A percentile compares a stretch with the other conserved stretches of the same genome.
Evolutionary conservation across 2,113 vertebrate genomes (phyloP).

Genomic region (Notechis scutatus): DNA sequence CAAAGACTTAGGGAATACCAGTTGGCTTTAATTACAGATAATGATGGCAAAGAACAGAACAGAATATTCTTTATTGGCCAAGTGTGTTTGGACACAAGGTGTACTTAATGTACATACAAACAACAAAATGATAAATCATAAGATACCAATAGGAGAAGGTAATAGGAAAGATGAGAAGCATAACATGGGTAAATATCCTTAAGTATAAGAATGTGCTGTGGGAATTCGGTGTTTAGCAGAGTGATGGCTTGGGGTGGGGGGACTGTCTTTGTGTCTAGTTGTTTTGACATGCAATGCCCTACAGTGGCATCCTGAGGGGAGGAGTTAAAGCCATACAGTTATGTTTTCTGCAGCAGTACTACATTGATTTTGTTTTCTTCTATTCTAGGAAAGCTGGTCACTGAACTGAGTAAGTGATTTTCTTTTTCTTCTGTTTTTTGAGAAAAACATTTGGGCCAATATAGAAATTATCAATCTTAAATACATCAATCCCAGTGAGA

Average conservation of each 20-base stretch:
- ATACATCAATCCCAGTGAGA: background rate
- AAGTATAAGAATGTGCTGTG: background rate
- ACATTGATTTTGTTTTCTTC: background rate
- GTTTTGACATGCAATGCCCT: background rate
- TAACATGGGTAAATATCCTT: background rate
- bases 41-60: background rate
- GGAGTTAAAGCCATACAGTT: background rate
- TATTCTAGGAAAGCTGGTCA: conserved; percentile 6
- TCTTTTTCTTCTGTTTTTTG: background rate
- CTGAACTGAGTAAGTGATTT: conserved; percentile 12
- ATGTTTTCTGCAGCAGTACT: background rate
- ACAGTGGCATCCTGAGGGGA: background rate
- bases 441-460: background rate
- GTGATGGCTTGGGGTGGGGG: background rate
- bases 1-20: background rate
- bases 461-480: background rate
- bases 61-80: background rate
- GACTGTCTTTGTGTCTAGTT: background rate
- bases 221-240: background rate
- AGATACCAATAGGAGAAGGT: background rate
- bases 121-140: background rate
- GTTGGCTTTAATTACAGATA: background rate
- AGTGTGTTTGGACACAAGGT: background rate
- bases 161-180: background rate
- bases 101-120: background rate